Base-by-base conservation (phyloP, 2,113 vertebrate genomes). In the Heterochromis multidens region DNA sequence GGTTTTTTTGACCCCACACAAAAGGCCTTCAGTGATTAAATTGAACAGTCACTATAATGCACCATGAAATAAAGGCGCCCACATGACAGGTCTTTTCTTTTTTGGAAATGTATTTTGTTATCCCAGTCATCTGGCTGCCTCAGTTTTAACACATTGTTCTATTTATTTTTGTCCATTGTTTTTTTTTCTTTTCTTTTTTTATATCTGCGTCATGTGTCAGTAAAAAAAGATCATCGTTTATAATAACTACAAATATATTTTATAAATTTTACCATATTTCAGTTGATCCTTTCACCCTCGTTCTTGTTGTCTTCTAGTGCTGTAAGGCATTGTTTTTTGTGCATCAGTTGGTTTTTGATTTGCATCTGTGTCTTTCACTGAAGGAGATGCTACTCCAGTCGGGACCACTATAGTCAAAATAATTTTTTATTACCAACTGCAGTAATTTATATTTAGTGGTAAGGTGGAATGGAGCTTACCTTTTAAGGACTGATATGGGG, bases 11-110 rank as follows among this genome's bases (percentile, higher is more conserved):
- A 92, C 83, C 78, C 62, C 52, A 46, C 83, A 84, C 89, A 90
- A 89, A 87, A 89, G 90, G 86, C 79, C 87, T 78, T 46, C 23
- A 70, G 90, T 91, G 88, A 93, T 94, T 91, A 92, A 90, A 94
- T 52, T 81, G 61, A 92, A 89, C 82, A 86, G 86, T 62, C 86
- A 67, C 82, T 56, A 67, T 92, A 94, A 93, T 27, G 10, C 54
- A 79, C 77, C 89, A 84, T 92, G 89, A 92, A 95, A 93, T 93
- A 92, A 94, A 92, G 82, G 78, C 63, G 80, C 57, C 72, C 59
- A 43, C 56, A 82, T 85, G 78, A 82, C 91, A 76, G 77, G 52
- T 70, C 72, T 77, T 65, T 79, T 52, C 85, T 84, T 61, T 70
- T 46, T 70, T 19, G 37, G 37, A 70, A 46, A 46, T 46, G 65